Conservation (phyloP, 2,888 invertebrate genomes). For the Trichopoda pennipes region DNA sequence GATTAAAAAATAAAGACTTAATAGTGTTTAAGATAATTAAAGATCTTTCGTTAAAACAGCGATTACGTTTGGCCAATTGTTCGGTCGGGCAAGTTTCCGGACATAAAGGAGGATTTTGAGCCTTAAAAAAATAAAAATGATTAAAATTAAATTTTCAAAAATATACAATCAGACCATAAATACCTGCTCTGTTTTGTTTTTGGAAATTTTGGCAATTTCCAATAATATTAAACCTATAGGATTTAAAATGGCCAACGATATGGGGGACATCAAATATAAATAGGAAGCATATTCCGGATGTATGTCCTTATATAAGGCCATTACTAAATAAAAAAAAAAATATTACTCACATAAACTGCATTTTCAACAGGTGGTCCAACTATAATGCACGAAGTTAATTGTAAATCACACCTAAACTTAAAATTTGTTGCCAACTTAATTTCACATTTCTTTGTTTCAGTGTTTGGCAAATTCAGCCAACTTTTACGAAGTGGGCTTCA, state of each 20-base stretch:
- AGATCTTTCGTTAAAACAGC: conserved; percentile 75
- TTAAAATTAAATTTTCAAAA: not conserved
- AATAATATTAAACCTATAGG: conserved; percentile 94
- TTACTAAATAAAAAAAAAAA: conserved; percentile 82
- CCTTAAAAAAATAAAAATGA: conserved; percentile 59
- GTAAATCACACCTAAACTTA: too few species aligned
- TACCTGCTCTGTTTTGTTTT: conserved; percentile 75
- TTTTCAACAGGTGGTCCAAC: too few species aligned
- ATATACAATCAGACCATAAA: not conserved
- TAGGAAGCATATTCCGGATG: conserved; percentile 96
- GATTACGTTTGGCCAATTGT: conserved; percentile 73
- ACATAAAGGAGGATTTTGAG: conserved; percentile 74
- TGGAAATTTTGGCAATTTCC: conserved; percentile 86
- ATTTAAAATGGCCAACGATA: conserved; percentile 94
- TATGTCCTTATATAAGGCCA: conserved; percentile 90
- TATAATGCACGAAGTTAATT: too few species aligned
- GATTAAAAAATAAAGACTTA: conserved; percentile 91
- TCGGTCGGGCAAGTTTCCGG: conserved; percentile 77
- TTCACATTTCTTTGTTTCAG: too few species aligned
- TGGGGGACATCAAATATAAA: conserved; percentile 95
- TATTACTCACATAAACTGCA: too few species aligned
- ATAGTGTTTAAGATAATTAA: conserved; percentile 81
- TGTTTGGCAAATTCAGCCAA: too few species aligned
- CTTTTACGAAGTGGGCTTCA: too few species aligned
- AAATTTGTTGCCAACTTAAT: too few species aligned